Evolutionary conservation across 2,113 vertebrate genomes (phyloP).

Genomic region (Copsychus sechellarum): DNA sequence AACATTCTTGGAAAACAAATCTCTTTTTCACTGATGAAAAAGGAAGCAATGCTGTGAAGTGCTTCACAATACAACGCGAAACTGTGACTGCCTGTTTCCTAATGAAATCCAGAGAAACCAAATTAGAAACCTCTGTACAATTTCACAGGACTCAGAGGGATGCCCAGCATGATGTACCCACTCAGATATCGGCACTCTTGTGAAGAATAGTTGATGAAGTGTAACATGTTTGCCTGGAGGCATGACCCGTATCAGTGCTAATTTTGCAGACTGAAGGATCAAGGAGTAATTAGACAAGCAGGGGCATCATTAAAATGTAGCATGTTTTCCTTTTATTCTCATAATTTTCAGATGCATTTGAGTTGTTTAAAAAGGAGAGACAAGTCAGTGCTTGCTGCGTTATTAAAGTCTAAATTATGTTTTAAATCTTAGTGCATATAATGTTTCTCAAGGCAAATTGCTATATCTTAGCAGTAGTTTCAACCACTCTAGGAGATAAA

Average conservation of each 20-base stretch:
- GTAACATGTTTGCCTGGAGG: constrained; percentile 10
- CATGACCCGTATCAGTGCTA: neutral
- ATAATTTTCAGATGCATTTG: constrained; percentile 15
- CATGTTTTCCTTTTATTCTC: constrained; percentile 36
- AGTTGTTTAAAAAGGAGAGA: constrained; percentile 21
- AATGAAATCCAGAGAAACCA: neutral
- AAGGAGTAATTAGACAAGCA: constrained; percentile 37
- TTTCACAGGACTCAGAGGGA: neutral
- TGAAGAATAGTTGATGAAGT: constrained; percentile 9
- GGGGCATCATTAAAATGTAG: neutral
- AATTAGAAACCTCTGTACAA: neutral
- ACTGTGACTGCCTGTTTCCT: neutral
- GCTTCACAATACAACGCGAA: neutral
- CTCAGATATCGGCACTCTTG: neutral
- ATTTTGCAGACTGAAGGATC: constrained; percentile 31
- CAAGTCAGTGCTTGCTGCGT: neutral
- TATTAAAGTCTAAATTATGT: constrained; percentile 33
- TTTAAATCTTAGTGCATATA: neutral
- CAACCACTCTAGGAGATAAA: neutral
- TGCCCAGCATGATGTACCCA: neutral
- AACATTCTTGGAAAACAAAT: neutral
- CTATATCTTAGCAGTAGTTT: neutral
- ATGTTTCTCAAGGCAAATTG: constrained; percentile 28
- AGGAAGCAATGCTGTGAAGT: neutral
- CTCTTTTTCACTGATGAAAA: neutral